A percentile compares a stretch with the other conserved stretches of the same genome.
These are phyloP conservation scores for Heliconius congener DNA, from an alignment of 1,140 invertebrate species.

Conservation along the genomic window DNA sequence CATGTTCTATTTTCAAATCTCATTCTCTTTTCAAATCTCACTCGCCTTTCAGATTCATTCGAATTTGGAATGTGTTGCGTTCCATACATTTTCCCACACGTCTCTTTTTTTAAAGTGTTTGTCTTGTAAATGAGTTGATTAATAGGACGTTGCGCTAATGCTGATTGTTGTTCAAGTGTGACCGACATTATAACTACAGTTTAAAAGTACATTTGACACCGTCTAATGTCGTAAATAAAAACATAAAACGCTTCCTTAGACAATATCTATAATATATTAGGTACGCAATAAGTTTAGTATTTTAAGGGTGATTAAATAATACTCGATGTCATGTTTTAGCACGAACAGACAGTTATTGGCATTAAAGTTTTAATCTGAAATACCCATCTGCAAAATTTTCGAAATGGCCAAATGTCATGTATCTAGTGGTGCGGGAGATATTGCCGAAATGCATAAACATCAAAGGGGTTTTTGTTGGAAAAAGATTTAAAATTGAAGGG, in stretches of 20 bases:
- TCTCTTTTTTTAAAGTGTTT: conserved; percentile 65
- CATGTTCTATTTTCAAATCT: conserved; percentile 81
- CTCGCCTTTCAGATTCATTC: conserved; percentile 77
- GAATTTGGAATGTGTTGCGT: conserved; percentile 77
- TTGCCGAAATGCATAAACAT: conserved; percentile 77
- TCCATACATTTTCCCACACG: conserved; percentile 76
- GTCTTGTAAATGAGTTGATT: conserved; percentile 79
- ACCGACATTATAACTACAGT: conserved; percentile 22
- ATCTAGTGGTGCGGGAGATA: conserved; percentile 69
- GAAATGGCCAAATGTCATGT: conserved; percentile 74
- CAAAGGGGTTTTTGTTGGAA: conserved; percentile 77
- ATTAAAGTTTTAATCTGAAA: conserved; percentile 76
- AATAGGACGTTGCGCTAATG: conserved; percentile 68
- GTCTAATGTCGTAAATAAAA: not conserved
- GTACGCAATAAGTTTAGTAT: not conserved
- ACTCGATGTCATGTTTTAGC: conserved; percentile 34
- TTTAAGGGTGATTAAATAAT: conserved; percentile 36
- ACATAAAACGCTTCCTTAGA: not conserved
- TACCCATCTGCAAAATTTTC: conserved; percentile 71
- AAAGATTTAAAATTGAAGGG: conserved; percentile 78
- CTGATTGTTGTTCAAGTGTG: conserved; percentile 54
- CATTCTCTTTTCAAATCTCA: conserved; percentile 80
- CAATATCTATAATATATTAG: not conserved
- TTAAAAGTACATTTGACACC: not conserved
- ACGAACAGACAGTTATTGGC: conserved; percentile 46